Evolutionary conservation across 1,140 invertebrate species (phyloP), one percentile per base, ranked within the genome.

Genomic region (Goniozus legneri): DNA sequence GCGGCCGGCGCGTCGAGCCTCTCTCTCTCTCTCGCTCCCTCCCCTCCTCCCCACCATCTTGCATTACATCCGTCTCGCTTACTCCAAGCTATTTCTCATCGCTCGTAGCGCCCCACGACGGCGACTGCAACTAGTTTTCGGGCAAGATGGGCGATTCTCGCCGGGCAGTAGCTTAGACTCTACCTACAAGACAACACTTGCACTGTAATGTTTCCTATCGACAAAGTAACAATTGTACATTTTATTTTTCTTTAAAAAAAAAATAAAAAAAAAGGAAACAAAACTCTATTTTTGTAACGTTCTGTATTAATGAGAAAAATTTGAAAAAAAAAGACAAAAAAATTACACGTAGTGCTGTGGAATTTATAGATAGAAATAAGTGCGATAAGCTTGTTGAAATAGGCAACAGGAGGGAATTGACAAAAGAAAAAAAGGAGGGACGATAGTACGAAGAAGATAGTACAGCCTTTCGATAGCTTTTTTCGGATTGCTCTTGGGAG

Each of bases 151-250:
- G 67, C 67, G 70, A 69, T 68, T 54, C 59, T 71, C 66, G 69
- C 71, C 69, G 71, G 71, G 66, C 71, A 73, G 71, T 73, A 73
- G 71, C 68, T 72, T 73, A 73, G 71, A 69, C 68, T 73, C 71
- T 72, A 73, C 68, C 64, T 71, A 67, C 71, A 69, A 65, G 68
- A 71, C 62, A 71, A 72, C 71, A 73, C 66, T 68, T 56, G 64
- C 54, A 66, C 54, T 66, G n/a, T 54, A 71, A 73, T 70, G 68
- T 71, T 71, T 69, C 66, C 64, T 64, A 63, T 60, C 55, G 50
- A 59, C 50, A 54, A n/a, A 62, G 57, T 67, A 59, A 60, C 58
- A 57, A 62, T 62, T 58, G 48, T 58, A 56, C 56, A 66, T 60
- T 62, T 58, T 62, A 50, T 46, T 39, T 37, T 21, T 33, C 13